A percentile compares a stretch with the other conserved stretches of the same genome.
These are phyloP conservation scores for Papilio protenor DNA, from an alignment of 2,888 invertebrate species.

Conservation along the genomic window DNA sequence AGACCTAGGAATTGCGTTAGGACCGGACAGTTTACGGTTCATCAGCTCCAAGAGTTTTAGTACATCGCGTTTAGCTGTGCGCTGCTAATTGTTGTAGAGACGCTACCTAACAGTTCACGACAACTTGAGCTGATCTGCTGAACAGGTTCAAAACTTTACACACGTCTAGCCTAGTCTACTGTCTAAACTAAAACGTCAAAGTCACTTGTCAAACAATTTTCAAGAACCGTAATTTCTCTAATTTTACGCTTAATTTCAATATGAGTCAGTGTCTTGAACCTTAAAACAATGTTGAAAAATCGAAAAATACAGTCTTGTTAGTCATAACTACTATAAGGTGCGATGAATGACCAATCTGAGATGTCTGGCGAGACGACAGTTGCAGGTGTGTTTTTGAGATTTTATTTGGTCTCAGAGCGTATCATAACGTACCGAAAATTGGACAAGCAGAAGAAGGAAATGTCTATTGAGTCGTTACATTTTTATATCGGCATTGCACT, in stretches of 20 bases:
- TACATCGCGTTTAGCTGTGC: no score
- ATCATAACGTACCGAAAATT: conserved; percentile 6
- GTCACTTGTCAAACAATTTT: conserved; percentile 55
- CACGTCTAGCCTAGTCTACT: no score
- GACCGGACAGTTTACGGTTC: no score
- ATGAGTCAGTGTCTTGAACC: conserved; percentile 34
- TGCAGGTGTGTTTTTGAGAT: conserved; percentile 69
- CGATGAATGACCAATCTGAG: conserved; percentile 54
- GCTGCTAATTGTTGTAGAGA: no score
- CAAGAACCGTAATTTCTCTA: conserved; percentile 50
- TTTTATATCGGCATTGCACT: conserved; percentile 25
- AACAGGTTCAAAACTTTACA: no score
- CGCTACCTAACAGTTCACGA: no score
- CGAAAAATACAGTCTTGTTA: conserved; percentile 36
- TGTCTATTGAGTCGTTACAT: conserved; percentile 5
- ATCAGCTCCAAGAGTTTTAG: no score
- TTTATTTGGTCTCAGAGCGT: conserved; percentile 44
- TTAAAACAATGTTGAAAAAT: conserved; percentile 45
- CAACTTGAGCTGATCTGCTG: no score
- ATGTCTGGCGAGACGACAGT: conserved; percentile 70
- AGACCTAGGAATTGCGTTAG: no score
- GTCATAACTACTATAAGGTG: conserved; percentile 39
- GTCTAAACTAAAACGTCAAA: conserved; percentile 46
- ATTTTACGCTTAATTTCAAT: conserved; percentile 47
- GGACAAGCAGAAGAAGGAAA: conserved; percentile 21